These are phyloP conservation scores for Apodemia mormo DNA, from an alignment of 2,888 invertebrate species.

Conservation along the genomic window DNA sequence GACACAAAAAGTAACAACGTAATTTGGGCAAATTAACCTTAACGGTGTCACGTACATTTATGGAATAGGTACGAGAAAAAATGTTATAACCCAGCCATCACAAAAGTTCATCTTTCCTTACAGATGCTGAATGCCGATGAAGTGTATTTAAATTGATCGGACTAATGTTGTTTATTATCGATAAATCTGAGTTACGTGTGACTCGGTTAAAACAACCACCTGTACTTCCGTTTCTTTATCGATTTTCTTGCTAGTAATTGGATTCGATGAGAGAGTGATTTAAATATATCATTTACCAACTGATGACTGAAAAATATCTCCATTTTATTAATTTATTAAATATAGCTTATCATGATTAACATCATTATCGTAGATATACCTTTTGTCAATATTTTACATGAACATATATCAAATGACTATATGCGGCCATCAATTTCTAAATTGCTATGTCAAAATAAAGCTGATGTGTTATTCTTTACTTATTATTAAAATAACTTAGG, in stretches of 20 bases:
- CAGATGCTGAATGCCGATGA: slow-evolving; percentile 28
- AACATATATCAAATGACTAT: too few species aligned
- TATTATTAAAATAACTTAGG: too few species aligned
- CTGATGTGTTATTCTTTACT: too few species aligned
- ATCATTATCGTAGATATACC: too few species aligned
- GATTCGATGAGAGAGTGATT: slow-evolving; percentile 32
- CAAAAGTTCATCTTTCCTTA: slow-evolving; percentile 35
- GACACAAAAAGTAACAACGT: slow-evolving; percentile 50
- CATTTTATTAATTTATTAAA: neutral
- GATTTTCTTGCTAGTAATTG: slow-evolving; percentile 49
- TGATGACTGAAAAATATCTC: neutral
- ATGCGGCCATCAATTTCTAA: too few species aligned
- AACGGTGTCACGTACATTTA: slow-evolving; percentile 62
- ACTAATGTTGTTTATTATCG: slow-evolving; percentile 44
- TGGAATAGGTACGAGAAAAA: slow-evolving; percentile 49
- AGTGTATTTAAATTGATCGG: slow-evolving; percentile 35
- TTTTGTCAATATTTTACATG: too few species aligned
- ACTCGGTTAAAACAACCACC: slow-evolving; percentile 45
- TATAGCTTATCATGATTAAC: too few species aligned
- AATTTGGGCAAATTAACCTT: slow-evolving; percentile 65
- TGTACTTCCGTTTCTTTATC: slow-evolving; percentile 54
- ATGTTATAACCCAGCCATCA: slow-evolving; percentile 39
- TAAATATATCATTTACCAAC: slow-evolving; percentile 16
- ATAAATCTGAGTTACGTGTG: slow-evolving; percentile 41
- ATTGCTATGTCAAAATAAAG: too few species aligned